phyloP scores from a whole-genome alignment of 2,797 vertebrate genomes.

The Thaleichthys pacificus region DNA sequence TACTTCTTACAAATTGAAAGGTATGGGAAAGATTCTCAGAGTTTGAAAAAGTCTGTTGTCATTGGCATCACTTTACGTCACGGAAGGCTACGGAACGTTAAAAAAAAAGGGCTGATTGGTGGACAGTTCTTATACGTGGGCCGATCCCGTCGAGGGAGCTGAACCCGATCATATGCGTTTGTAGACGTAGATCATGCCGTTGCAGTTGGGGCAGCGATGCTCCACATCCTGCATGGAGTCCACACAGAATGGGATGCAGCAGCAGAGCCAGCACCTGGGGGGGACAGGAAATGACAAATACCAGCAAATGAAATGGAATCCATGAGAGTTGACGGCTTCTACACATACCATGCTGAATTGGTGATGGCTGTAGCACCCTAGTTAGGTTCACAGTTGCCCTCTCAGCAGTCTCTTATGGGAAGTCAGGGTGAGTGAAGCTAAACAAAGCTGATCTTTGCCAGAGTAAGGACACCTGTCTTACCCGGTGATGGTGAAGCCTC shows the following conservation, averaged over 20 bases:
- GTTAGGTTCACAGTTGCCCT: too few species aligned
- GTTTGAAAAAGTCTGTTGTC: too few species aligned
- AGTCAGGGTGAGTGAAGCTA: not conserved
- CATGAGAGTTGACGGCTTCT: not conserved
- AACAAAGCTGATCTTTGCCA: not conserved
- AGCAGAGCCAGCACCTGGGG: constrained; percentile 67
- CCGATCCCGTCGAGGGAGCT: not conserved
- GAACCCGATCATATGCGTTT: constrained; percentile 53
- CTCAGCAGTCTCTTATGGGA: too few species aligned
- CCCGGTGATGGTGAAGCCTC: constrained; percentile 54
- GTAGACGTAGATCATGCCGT: constrained; percentile 56
- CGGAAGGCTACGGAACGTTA: too few species aligned
- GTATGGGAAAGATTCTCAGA: too few species aligned
- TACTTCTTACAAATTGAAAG: too few species aligned
- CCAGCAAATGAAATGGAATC: constrained; percentile 17
- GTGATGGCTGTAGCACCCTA: too few species aligned
- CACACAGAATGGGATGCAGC: constrained; percentile 74
- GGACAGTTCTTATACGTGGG: not conserved
- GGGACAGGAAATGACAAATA: not conserved
- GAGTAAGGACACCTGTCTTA: constrained; percentile 27
- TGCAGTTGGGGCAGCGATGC: constrained; percentile 70
- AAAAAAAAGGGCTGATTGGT: not conserved
- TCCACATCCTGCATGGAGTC: constrained; percentile 72
- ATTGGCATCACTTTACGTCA: too few species aligned
- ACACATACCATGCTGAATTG: not conserved